Evolutionary conservation across 2,797 vertebrate genomes (phyloP).

Genomic region (Cetoscarus ocellatus): DNA sequence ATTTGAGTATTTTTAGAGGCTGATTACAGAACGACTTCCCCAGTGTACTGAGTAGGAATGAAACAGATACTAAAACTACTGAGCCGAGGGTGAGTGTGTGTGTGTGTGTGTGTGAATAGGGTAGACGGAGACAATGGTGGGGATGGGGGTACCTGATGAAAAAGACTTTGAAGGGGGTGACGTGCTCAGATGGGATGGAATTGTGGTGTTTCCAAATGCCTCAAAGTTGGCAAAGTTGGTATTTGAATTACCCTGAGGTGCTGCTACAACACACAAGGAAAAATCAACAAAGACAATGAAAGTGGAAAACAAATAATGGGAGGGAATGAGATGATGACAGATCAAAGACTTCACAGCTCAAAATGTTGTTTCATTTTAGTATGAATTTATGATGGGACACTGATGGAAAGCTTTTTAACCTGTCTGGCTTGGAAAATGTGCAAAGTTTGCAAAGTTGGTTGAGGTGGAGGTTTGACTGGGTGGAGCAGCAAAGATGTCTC

Average conservation of each 20-base stretch:
- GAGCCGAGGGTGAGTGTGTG: conserved; percentile 20
- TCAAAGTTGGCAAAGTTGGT: conserved; percentile 99
- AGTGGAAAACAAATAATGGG: conserved; percentile 66
- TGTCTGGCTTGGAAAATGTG: conserved; percentile 97
- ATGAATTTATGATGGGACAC: neutral
- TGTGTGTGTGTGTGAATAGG: conserved; percentile 26
- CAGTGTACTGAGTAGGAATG: conserved; percentile 23
- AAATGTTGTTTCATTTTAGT: neutral
- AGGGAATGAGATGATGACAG: conserved; percentile 35
- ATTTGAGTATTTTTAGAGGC: neutral
- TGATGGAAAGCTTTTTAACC: conserved; percentile 79
- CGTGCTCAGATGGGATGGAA: conserved; percentile 94
- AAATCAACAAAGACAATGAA: conserved; percentile 81
- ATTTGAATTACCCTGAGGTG: conserved; percentile 94
- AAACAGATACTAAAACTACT: conserved; percentile 11
- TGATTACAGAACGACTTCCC: neutral
- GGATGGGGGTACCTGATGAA: conserved; percentile 77
- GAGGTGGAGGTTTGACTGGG: conserved; percentile 87
- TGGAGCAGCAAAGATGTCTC: conserved; percentile 95
- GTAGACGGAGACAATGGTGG: conserved; percentile 26
- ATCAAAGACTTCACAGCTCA: neutral
- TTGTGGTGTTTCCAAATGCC: conserved; percentile 97
- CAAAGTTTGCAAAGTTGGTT: conserved; percentile 98
- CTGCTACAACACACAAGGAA: conserved; percentile 85
- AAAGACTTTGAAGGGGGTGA: conserved; percentile 88